These are phyloP conservation scores for Phataginus tetradactyla DNA, from an alignment of 2,797 vertebrate genomes.

Conservation along the genomic window DNA sequence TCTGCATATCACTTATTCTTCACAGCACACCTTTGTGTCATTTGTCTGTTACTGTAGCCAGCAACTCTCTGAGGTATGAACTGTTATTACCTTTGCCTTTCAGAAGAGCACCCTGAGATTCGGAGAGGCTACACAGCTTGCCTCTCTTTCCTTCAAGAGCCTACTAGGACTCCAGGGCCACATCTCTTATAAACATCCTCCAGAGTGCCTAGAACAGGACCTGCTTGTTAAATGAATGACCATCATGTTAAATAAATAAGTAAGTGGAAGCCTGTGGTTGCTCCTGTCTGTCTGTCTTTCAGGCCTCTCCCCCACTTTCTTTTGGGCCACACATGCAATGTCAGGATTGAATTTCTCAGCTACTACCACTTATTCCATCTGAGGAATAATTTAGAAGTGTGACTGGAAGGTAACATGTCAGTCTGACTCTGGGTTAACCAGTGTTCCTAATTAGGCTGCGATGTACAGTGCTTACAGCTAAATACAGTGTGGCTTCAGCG, in stretches of 20 bases:
- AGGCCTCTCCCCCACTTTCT: neutral
- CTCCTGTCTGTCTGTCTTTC: neutral
- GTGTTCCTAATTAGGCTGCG: slow-evolving; percentile 56
- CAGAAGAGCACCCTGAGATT: neutral
- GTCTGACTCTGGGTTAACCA: slow-evolving; percentile 25
- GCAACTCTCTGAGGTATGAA: neutral
- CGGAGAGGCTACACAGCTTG: neutral
- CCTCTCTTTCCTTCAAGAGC: neutral
- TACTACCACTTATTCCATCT: neutral
- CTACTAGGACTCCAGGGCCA: neutral
- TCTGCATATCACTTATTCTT: neutral
- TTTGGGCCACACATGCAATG: neutral
- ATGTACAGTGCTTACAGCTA: slow-evolving; percentile 50
- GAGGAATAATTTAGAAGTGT: slow-evolving; percentile 36
- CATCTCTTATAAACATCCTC: neutral
- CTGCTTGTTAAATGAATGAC: neutral
- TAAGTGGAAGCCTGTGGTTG: fast-evolving
- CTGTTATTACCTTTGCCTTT: neutral
- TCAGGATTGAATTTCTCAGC: neutral
- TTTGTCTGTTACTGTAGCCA: neutral
- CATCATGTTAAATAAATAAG: neutral
- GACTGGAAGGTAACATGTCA: neutral
- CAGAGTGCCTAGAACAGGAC: too few relatives aligned
- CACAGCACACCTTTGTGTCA: neutral
- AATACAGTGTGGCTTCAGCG: slow-evolving; percentile 53